phyloP scores from a whole-genome alignment of 2,113 vertebrate species.

The Callionymus lyra region DNA sequence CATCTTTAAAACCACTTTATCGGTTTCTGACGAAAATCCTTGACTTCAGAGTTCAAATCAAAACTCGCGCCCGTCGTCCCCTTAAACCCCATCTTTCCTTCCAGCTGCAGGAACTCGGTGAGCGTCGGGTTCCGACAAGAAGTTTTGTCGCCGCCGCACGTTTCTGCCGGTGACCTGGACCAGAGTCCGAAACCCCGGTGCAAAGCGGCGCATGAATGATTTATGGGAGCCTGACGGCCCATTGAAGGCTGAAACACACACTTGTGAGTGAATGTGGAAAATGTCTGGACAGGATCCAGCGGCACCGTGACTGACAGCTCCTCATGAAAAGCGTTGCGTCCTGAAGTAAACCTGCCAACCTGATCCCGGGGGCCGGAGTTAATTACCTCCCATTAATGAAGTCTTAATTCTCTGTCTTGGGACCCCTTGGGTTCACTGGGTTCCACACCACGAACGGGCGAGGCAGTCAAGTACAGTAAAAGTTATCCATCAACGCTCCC shows the following conservation, averaged over 20 bases:
- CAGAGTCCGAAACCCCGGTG: too few relatives aligned
- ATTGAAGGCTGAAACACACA: conserved; percentile 28
- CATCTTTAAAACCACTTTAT: too few relatives aligned
- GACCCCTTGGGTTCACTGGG: conserved; percentile 48
- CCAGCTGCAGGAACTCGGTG: too few relatives aligned
- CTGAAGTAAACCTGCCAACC: conserved; percentile 47
- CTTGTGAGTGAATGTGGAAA: conserved; percentile 42
- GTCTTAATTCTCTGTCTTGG: conserved; percentile 51
- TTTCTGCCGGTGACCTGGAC: too few relatives aligned
- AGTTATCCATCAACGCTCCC: too few relatives aligned
- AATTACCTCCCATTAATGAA: conserved; percentile 59
- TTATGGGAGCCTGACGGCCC: background rate
- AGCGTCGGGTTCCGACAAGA: too few relatives aligned
- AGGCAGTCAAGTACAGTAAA: conserved; percentile 38
- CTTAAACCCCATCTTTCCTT: too few relatives aligned
- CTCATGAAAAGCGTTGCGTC: conserved; percentile 49
- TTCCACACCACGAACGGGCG: conserved; percentile 28
- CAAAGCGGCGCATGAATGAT: too few relatives aligned
- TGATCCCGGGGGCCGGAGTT: conserved; percentile 35
- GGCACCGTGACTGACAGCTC: conserved; percentile 44
- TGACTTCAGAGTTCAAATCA: too few relatives aligned
- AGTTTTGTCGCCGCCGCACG: too few relatives aligned
- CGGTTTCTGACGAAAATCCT: too few relatives aligned
- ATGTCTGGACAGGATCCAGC: conserved; percentile 37
- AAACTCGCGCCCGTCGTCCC: too few relatives aligned